phyloP scores from a whole-genome alignment of 2,113 vertebrate species.

The Lucifuga dentata region DNA sequence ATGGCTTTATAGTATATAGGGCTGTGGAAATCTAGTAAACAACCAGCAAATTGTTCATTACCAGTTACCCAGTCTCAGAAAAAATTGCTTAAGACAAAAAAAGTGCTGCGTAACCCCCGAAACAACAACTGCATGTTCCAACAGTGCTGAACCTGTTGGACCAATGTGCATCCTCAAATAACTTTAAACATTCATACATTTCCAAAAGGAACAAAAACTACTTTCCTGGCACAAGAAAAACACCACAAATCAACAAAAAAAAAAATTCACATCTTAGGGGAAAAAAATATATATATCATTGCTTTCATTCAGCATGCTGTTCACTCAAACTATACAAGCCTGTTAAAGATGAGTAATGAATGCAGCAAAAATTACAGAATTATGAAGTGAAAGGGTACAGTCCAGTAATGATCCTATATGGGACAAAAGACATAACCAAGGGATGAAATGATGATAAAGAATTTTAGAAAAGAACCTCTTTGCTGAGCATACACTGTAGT shows the following conservation, averaged over 20 bases:
- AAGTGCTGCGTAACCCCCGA: constrained; percentile 6
- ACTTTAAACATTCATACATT: not conserved
- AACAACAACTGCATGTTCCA: constrained; percentile 7
- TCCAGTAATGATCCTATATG: constrained; percentile 21
- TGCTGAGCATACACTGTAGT: constrained; percentile 25
- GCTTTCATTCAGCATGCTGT: constrained; percentile 59
- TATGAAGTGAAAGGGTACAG: constrained; percentile 15
- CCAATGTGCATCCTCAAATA: not conserved
- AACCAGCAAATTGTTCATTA: constrained; percentile 57
- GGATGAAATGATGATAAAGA: constrained; percentile 21
- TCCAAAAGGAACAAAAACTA: constrained; percentile 17
- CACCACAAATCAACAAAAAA: not conserved
- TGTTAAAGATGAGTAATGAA: constrained; percentile 46
- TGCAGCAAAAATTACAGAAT: constrained; percentile 26
- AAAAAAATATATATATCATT: not conserved
- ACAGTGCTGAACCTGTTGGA: not conserved
- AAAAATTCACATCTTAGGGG: constrained; percentile 3
- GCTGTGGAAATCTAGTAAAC: constrained; percentile 55
- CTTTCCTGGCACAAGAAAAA: too few relatives aligned
- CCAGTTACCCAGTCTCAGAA: not conserved
- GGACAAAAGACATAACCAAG: constrained; percentile 32
- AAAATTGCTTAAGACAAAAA: constrained; percentile 23
- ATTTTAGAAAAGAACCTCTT: not conserved
- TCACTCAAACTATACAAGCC: constrained; percentile 40
- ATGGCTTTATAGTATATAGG: constrained; percentile 48